Conservation (phyloP, 2,797 vertebrate species). For the Sandelia bainsii region DNA sequence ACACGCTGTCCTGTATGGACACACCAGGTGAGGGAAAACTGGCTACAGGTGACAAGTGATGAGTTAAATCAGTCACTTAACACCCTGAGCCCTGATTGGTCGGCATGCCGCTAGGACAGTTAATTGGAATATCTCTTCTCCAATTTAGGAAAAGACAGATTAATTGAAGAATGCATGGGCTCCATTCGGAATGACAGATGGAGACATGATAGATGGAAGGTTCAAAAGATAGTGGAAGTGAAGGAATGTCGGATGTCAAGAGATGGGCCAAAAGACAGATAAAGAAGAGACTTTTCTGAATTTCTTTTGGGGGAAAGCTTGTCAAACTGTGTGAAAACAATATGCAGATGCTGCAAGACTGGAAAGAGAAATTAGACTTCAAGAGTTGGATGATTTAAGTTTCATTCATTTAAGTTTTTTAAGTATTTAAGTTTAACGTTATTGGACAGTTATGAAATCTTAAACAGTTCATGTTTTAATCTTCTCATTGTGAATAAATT, state of each 20-base stretch:
- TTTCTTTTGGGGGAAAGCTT: background rate
- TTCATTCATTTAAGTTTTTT: no score
- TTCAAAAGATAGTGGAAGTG: slow-evolving; percentile 10
- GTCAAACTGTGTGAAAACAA: background rate
- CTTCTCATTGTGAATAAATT: background rate
- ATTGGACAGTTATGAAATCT: background rate
- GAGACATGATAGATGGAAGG: slow-evolving; percentile 21
- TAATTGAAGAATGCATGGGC: slow-evolving; percentile 19
- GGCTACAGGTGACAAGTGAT: background rate
- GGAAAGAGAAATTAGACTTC: background rate
- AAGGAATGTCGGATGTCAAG: slow-evolving; percentile 2
- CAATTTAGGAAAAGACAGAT: slow-evolving; percentile 25
- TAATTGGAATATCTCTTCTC: slow-evolving; percentile 45
- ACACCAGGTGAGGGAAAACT: background rate
- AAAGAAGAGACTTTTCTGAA: no score
- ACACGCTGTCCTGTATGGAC: background rate
- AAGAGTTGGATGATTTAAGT: background rate
- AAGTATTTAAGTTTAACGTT: background rate
- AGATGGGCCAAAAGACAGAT: background rate
- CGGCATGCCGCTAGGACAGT: background rate
- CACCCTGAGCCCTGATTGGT: slow-evolving; percentile 28
- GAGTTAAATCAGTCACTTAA: slow-evolving; percentile 17
- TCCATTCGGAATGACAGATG: slow-evolving; percentile 35
- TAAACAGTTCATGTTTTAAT: slow-evolving; percentile 15
- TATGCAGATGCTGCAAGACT: background rate